Base-by-base conservation (phyloP, 2,888 invertebrate species). In the Lypha dubia region DNA sequence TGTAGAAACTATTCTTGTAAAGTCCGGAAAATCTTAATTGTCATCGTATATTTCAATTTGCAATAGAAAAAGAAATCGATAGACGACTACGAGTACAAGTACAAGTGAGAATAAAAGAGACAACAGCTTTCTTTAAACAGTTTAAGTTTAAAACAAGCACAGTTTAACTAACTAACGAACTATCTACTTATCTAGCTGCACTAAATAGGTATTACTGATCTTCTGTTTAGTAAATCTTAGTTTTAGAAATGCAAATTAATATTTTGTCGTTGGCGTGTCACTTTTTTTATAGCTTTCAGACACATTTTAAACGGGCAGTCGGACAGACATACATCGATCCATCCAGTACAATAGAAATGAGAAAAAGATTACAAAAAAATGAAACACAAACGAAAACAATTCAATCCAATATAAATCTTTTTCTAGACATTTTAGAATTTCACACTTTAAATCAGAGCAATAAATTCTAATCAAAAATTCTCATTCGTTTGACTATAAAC, bases 11-110 rank as follows among this genome's bases (percentile, higher is more conserved):
- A 13, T 38, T 49, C 8, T 38, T 58, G 15, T 28, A 56, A 44
- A 89, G 92, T 89, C 92, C 92, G 92, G 92, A 92, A 92, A 92
- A 91, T 91, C 91, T 91, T 92, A 92, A 92, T 92, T 92, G 91
- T 89, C 89, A 90, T 90, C 89, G 90, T 90, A 89, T 88, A 90
- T 90, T 91, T 60, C 28, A 92, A 91, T 88, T 88, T 88, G 86
- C 86, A 56, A 76, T 65, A 84, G 60, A 22, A 68, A 44, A 20
- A 67, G 46, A 7, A 17, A 17, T 6, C 17, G 20, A 49, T 20
- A 49, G 20, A 49, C 49, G 15, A 1, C 8, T 65, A n/a, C n/a
- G n/a, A n/a, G n/a, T n/a, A n/a, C n/a, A n/a, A n/a, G n/a, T 44
- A 82, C n/a, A 76, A 53, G 17, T 41, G 7, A 4, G n/a, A 22